Evolutionary conservation across 2,113 vertebrate genomes (phyloP), one percentile per base, ranked within the genome.

Genomic region (Girardinichthys multiradiatus): DNA sequence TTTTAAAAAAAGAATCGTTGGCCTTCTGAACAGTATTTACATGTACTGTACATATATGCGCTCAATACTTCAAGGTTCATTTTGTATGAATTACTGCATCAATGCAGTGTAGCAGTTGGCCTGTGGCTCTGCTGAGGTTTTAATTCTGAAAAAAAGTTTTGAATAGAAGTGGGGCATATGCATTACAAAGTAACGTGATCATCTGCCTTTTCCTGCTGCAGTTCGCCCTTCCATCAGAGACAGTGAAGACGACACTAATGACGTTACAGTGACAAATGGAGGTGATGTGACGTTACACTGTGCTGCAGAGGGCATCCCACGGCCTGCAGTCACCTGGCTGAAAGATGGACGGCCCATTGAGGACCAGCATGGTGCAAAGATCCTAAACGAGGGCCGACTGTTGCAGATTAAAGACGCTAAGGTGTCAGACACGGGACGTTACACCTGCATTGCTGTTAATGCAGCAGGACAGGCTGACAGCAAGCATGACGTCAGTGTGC

Each of bases 371-470:
- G 94, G 90, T 0, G 33, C 92, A 3, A 90, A 74, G 0, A 80
- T 97, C 66, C 81, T 95, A 57, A 92, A 87, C 0, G 94, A 95
- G 2, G 96, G 97, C 2, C 90, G 42, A 6, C 57, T 94, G 17
- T 88, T 99, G 76, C 95, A 92, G 57, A 91, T 99, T 81, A 93
- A 91, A 80, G 94, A 90, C 0, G 79, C 92, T 17, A 95, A 91
- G 13, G 85, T 98, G 65, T 94, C 95, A 0, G 95, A 99, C 90
- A 96, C 95, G 0, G 98, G 98, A 14, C 96, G 94, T 70, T 99
- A 99, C 64, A 92, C 95, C 64, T 99, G 98, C 29, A 92, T 98
- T 5, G 97, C 97, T 75, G 83, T 96, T 70, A 99, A 98, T 37
- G 91, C 94, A 39, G 97, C 97, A 0, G 98, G 98, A 68, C 95